These are phyloP conservation scores for Gymnothorax reevesii DNA, from an alignment of 2,797 vertebrate species.

Conservation along the genomic window DNA sequence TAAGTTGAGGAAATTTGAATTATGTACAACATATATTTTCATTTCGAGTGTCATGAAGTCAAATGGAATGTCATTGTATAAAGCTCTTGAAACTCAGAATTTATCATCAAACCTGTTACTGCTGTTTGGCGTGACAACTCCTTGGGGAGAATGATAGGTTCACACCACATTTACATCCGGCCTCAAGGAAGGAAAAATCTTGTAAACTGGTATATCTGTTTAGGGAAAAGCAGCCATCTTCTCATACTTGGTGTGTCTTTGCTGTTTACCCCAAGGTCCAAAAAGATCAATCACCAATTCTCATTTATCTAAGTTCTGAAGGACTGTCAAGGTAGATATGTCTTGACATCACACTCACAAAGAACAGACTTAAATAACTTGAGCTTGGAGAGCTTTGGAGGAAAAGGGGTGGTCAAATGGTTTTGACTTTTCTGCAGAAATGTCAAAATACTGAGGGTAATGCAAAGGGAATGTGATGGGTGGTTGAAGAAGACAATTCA, in stretches of 20 bases:
- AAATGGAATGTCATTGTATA: not conserved
- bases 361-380: not conserved
- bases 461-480: not conserved
- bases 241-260: too few relatives aligned
- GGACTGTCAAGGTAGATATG: not conserved
- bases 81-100: too few relatives aligned
- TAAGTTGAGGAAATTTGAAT: not conserved
- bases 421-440: slow-evolving; percentile 13
- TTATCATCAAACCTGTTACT: too few relatives aligned
- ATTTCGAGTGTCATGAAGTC: not conserved
- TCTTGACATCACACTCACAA: not conserved
- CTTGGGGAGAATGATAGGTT: too few relatives aligned
- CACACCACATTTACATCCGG: too few relatives aligned
- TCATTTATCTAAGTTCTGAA: too few relatives aligned
- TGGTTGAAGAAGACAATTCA: not conserved
- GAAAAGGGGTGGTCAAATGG: not conserved
- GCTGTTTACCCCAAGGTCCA: too few relatives aligned
- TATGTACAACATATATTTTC: not conserved
- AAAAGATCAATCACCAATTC: too few relatives aligned
- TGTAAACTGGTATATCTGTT: too few relatives aligned
- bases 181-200: too few relatives aligned
- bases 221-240: too few relatives aligned
- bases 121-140: too few relatives aligned
- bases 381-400: not conserved
- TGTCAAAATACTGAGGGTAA: slow-evolving; percentile 3